A percentile compares a stretch with the other conserved stretches of the same genome.
phyloP scores from a whole-genome alignment of 2,888 invertebrate species.

The Ganaspis brasiliensis region DNA sequence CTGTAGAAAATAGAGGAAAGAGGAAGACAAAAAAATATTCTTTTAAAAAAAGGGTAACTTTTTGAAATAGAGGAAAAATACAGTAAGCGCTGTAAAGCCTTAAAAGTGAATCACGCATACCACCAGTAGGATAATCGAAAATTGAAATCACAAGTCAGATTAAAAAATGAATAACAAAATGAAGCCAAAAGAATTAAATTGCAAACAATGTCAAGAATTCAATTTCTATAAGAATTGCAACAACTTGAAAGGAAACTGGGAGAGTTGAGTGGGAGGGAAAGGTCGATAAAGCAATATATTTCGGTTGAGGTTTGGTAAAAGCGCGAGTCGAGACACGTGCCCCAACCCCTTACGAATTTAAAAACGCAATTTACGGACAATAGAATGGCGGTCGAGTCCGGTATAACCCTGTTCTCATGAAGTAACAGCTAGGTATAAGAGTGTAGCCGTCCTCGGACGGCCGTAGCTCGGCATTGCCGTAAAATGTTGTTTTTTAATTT shows the following conservation, averaged over 20 bases:
- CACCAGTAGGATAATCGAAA: no score
- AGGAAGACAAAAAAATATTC: no score
- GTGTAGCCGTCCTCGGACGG: constrained; percentile 60
- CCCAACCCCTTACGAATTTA: constrained; percentile 73
- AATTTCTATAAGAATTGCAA: constrained; percentile 4
- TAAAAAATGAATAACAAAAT: no score
- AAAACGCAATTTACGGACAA: constrained; percentile 78
- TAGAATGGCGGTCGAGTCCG: constrained; percentile 72
- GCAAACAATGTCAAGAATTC: background rate
- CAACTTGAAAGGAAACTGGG: constrained; percentile 34
- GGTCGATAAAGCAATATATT: constrained; percentile 48
- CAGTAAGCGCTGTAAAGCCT: no score
- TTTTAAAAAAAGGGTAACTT: no score
- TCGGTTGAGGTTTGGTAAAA: constrained; percentile 62
- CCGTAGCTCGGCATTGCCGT: constrained; percentile 65
- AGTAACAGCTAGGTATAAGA: constrained; percentile 41
- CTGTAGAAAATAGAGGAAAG: no score
- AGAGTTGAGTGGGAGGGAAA: constrained; percentile 23
- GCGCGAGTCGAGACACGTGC: constrained; percentile 68
- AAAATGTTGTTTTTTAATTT: constrained; percentile 80
- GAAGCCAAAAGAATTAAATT: no score
- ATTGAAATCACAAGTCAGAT: no score
- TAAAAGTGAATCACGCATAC: no score
- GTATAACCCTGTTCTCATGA: constrained; percentile 65
- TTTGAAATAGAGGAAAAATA: no score